Conservation (phyloP, 2,888 invertebrate species). For the Cheilosia scutellata region DNA sequence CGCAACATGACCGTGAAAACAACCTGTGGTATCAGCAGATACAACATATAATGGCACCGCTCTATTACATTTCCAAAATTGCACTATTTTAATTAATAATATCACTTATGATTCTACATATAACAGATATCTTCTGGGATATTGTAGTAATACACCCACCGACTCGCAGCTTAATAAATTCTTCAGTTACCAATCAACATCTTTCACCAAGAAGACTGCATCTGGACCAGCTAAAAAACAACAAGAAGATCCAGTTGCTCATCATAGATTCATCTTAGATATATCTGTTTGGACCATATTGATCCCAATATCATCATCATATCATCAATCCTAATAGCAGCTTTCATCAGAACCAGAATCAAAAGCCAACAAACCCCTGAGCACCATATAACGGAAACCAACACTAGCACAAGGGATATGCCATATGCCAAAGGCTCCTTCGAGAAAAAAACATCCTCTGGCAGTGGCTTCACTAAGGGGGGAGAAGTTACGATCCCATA, state of each 20-base stretch:
- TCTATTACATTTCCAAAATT: slow-evolving; percentile 20
- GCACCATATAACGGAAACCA: neutral
- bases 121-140: slow-evolving; percentile 11
- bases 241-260: slow-evolving; percentile 5
- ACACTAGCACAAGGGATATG: neutral
- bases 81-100: slow-evolving; percentile 15
- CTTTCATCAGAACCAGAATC: neutral
- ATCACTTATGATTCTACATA: slow-evolving; percentile 21
- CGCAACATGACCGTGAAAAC: slow-evolving; percentile 3
- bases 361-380: neutral
- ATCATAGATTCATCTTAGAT: neutral
- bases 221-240: slow-evolving; percentile 8
- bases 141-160: slow-evolving; percentile 2
- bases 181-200: slow-evolving; percentile 3
- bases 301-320: neutral
- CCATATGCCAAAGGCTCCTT: neutral
- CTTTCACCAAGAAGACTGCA: neutral
- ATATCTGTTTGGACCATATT: neutral
- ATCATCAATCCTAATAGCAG: too few species aligned
- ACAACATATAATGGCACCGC: slow-evolving; percentile 4
- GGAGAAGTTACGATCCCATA: slow-evolving; percentile 6
- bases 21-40: neutral
- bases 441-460: neutral
- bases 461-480: slow-evolving; percentile 1
- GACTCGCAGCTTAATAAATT: slow-evolving; percentile 14